Base-by-base conservation (phyloP, 1,140 invertebrate species). In the Mizuhopecten yessoensis region DNA sequence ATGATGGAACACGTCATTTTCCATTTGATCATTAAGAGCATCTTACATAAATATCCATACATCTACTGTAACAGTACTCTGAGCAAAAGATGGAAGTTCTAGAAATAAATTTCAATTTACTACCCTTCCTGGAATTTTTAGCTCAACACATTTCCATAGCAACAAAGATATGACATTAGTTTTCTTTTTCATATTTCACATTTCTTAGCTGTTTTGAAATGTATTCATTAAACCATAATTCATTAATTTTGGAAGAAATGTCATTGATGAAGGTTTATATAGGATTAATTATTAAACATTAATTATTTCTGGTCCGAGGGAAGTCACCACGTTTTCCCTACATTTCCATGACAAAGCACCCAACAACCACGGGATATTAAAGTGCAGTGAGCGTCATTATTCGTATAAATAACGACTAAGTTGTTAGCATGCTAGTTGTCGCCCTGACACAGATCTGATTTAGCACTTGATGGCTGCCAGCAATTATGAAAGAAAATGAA, bases 251-350 rank as follows among this genome's bases (percentile, higher is more conserved):
- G 57, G 5, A n/a, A n/a, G 29, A 75, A 75, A 29, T 75, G 57
- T 75, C 57, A 75, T n/a, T 75, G 57, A 75, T 75, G 57, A 75
- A 75, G 57, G n/a, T 75, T 75, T 75, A 75, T 75, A n/a, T 75
- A 75, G n/a, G 57, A 29, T 23, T n/a, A n/a, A n/a, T n/a, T 75
- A 75, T 29, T 29, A 29, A 75, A 17, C 5, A 17, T 75, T n/a
- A 75, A 75, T 75, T 75, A 17, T 29, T 29, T 75, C 5, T 29
- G 57, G 57, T 0, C 23, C 17, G n/a, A 75, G 57, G 5, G 23
- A 75, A 75, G 15, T 57, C 45, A 15, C 20, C 45, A 15, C n/a
- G 23, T 29, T 75, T 45, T 45, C 42, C 17, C 42, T 45, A 45
- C 17, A 75, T 75, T 75, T 75, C 57, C 23, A 75, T 75, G 23